Base-by-base conservation (phyloP, 2,888 invertebrate species). In the Allygus modestus region DNA sequence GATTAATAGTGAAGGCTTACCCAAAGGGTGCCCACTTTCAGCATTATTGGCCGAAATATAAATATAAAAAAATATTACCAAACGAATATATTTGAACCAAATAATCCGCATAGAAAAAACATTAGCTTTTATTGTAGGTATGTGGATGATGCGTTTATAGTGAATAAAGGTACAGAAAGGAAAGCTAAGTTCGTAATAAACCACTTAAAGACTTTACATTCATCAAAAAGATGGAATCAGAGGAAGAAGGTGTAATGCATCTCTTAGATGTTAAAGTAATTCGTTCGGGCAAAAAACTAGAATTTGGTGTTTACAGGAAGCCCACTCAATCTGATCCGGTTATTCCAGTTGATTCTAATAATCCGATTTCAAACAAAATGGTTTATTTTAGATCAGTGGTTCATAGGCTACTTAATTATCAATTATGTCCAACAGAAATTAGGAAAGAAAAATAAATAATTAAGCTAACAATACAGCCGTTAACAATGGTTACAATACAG, bases 21-120 rank as follows among this genome's bases (percentile, higher is more conserved):
- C 69, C 12, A 69, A 31, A 31, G 69, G 69, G 2, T 28, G 69
- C 1, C 69, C 69, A 17, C 17, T 69, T 1, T 69, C 69, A 15
- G 69, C 69, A 33, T 69, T 69, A 69, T 15, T 69, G n/a, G 69
- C 69, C 5, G 69, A 69, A 69, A 15, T 69, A 2, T 69, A n/a
- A n/a, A n/a, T n/a, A n/a, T n/a, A n/a, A n/a, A n/a, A n/a, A n/a
- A n/a, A n/a, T n/a, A n/a, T n/a, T n/a, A n/a, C n/a, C n/a, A n/a
- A n/a, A n/a, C n/a, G n/a, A 31, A 69, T 31, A 69, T 69, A 20
- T 69, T 69, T 5, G 31, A 1, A 2, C 2, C 17, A 4, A 31
- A 17, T 0, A 69, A 69, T n/a, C 69, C 69, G 2, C 17, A 31
- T 15, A n/a, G 17, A 1, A 69, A 31, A 31, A 69, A 69, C 9